Evolutionary conservation across 2,113 vertebrate species (phyloP).

Genomic region (Planiliza haematocheilus): DNA sequence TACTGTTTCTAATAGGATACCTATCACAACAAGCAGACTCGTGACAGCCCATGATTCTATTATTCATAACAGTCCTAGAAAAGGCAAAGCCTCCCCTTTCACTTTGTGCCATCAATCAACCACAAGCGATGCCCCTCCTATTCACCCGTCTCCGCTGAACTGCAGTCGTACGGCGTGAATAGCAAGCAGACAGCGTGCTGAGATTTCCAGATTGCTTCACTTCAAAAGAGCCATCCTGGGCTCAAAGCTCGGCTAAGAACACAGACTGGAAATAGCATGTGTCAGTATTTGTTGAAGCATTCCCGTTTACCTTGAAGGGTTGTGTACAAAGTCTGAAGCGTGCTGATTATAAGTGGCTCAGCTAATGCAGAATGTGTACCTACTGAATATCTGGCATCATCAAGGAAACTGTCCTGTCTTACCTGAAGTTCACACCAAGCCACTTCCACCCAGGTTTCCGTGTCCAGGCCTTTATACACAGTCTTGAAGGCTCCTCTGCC

Average conservation of each 20-base stretch:
- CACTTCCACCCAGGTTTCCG: slow-evolving; percentile 95
- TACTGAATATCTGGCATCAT: not conserved
- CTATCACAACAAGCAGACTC: slow-evolving; percentile 22
- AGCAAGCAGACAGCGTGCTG: slow-evolving; percentile 63
- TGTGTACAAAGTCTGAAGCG: not conserved
- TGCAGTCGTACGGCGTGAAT: slow-evolving; percentile 50
- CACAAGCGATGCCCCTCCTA: slow-evolving; percentile 51
- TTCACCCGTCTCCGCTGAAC: slow-evolving; percentile 53
- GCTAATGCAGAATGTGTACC: not conserved
- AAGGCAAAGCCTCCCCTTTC: slow-evolving; percentile 37
- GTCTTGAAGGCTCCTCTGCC: slow-evolving; percentile 96
- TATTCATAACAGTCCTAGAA: slow-evolving; percentile 57
- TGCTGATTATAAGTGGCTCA: not conserved
- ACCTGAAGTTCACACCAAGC: slow-evolving; percentile 97
- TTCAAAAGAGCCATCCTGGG: slow-evolving; percentile 14
- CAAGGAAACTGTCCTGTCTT: slow-evolving; percentile 50
- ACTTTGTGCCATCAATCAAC: slow-evolving; percentile 58
- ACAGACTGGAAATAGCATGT: slow-evolving; percentile 8
- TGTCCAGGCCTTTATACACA: slow-evolving; percentile 95
- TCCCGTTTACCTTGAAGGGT: not conserved
- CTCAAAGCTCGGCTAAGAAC: slow-evolving; percentile 11
- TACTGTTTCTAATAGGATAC: slow-evolving; percentile 15
- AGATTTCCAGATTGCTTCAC: slow-evolving; percentile 50
- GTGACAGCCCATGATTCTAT: slow-evolving; percentile 33
- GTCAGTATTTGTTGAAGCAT: slow-evolving; percentile 20